Evolutionary conservation across 2,797 vertebrate genomes (phyloP), one percentile per base, ranked within the genome.

Genomic region (Hypotaenidia okinawae): DNA sequence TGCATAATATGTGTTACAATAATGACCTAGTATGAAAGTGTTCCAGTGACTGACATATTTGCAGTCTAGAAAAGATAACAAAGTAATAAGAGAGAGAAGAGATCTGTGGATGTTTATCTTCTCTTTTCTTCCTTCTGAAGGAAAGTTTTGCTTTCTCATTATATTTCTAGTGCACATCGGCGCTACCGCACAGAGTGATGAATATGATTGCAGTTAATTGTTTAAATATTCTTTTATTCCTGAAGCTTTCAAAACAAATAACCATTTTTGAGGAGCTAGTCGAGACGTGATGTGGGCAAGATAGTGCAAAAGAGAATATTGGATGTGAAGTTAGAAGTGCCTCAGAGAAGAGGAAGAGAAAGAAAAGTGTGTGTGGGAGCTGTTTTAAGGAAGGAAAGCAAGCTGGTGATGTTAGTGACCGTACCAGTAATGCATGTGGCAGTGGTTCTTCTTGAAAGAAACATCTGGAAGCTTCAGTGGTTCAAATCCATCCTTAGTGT

Each of bases 221-320:
- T 89, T 94, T 90, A 79, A 95, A 77, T 84, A 94, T 89, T 70
- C 78, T 69, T 93, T 82, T 87, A 92, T 83, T 94, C 63, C n/a
- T 2, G 3, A 89, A 70, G 47, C 81, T 87, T 94, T 96, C 76
- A 67, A 91, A 94, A 93, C 63, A 88, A 90, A 75, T 84, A 75
- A 47, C 39, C 27, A 3, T 67, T 89, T 93, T 55, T 54, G 54
- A 75, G 68, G 54, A 87, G 57, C 37, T 64, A 3, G 41, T 43
- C 93, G 57, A 73, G 84, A 85, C 83, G 18, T 51, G 41, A 74
- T 73, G 43, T 43, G 68, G 54, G 68, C 90, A 89, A 93, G 81
- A n/a, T 15, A 43, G 51, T 30, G 57, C 49, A 70, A 84, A 90
- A 84, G 47, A 51, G 49, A 91, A 78, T 87, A 86, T 16, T 87